Conservation (phyloP, 2,113 vertebrate genomes). For the Cinclus mexicanus region DNA sequence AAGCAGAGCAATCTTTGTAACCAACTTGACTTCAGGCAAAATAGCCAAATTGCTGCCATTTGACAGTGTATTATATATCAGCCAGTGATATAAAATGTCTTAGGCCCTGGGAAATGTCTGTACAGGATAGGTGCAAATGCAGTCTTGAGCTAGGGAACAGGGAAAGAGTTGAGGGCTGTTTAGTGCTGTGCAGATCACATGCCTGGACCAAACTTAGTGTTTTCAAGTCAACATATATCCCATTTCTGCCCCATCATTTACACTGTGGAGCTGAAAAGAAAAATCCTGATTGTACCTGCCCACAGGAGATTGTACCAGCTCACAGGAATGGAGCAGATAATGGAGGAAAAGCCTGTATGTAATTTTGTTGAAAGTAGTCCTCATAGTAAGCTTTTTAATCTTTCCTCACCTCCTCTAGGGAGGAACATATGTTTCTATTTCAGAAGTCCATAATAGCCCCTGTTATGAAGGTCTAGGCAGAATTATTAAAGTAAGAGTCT, state of each 20-base stretch:
- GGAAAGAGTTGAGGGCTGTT: fast-evolving
- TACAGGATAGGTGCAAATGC: not conserved
- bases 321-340: not conserved
- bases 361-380: not conserved
- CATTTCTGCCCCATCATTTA: constrained; percentile 11
- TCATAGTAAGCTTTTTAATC: not conserved
- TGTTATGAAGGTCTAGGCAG: constrained; percentile 3
- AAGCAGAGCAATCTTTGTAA: constrained; percentile 29
- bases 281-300: not conserved
- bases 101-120: not conserved
- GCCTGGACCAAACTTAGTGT: not conserved
- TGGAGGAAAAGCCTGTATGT: not conserved
- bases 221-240: not conserved
- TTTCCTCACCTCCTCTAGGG: not conserved
- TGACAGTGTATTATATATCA: not conserved
- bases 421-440: constrained; percentile 4
- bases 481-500: constrained; percentile 22
- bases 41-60: not conserved
- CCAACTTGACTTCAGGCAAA: constrained; percentile 21
- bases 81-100: not conserved
- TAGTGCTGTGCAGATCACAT: not conserved
- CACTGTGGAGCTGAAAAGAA: not conserved
- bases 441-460: not conserved
- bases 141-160: not conserved
- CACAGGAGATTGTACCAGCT: not conserved